Evolutionary conservation across 2,797 vertebrate genomes (phyloP).

Genomic region (Lerista edwardsae): DNA sequence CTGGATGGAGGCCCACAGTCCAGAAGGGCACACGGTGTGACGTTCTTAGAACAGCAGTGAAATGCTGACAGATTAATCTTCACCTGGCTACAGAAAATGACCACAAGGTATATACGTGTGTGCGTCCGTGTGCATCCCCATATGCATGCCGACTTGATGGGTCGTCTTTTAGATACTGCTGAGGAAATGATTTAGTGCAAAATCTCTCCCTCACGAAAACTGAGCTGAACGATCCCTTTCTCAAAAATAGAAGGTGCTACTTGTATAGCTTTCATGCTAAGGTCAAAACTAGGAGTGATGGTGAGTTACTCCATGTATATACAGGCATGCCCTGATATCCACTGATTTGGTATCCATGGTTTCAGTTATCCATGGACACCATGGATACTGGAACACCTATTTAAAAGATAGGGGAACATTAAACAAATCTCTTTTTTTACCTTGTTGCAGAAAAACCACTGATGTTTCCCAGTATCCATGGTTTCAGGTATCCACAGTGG

Average conservation of each 20-base stretch:
- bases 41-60: slow-evolving; percentile 53
- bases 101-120: slow-evolving; percentile 19
- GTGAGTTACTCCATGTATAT: background rate
- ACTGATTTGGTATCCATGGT: no score
- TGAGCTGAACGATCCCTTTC: background rate
- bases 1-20: slow-evolving; percentile 45
- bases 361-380: no score
- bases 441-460: no score
- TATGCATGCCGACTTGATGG: slow-evolving; percentile 23
- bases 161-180: slow-evolving; percentile 68
- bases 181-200: slow-evolving; percentile 40
- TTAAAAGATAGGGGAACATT: no score
- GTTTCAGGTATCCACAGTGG: no score
- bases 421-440: no score
- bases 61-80: slow-evolving; percentile 58
- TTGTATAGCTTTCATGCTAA: background rate
- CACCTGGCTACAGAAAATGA: slow-evolving; percentile 56
- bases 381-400: no score
- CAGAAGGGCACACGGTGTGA: slow-evolving; percentile 61
- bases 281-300: background rate
- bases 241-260: background rate
- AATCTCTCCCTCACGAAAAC: background rate
- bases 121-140: background rate
- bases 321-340: no score
- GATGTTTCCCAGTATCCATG: no score